Percentiles rank a stretch among this genome's conserved stretches.
Evolutionary conservation across 2,113 vertebrate genomes (phyloP).

Genomic region (Nothobranchius kuhntae): DNA sequence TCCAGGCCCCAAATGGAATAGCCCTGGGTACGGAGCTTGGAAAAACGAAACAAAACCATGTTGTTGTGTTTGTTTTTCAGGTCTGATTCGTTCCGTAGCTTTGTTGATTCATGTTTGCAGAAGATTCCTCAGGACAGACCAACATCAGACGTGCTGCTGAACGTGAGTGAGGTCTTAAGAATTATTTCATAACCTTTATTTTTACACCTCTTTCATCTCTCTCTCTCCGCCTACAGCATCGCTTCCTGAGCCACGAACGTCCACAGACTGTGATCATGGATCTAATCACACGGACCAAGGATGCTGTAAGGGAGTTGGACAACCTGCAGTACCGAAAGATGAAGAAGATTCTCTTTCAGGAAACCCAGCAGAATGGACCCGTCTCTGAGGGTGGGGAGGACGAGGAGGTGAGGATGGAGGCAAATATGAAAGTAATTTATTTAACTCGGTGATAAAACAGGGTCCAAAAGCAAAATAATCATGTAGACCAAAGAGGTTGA

Average conservation of each 20-base stretch:
- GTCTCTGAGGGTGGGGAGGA: slow-evolving; percentile 85
- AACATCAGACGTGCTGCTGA: slow-evolving; percentile 89
- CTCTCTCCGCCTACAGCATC: slow-evolving; percentile 76
- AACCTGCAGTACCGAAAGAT: slow-evolving; percentile 95
- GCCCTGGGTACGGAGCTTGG: no score
- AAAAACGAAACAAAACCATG: no score
- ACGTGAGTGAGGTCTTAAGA: slow-evolving; percentile 74
- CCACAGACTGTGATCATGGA: slow-evolving; percentile 90
- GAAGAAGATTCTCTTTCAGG: slow-evolving; percentile 96
- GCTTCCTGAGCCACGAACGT: slow-evolving; percentile 87
- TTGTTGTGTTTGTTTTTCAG: slow-evolving; percentile 50
- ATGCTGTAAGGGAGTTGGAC: slow-evolving; percentile 89
- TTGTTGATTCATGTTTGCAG: slow-evolving; percentile 93
- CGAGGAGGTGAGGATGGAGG: slow-evolving; percentile 83
- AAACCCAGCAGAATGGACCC: slow-evolving; percentile 87
- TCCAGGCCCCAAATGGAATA: no score
- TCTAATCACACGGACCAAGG: slow-evolving; percentile 89
- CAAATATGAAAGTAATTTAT: no score
- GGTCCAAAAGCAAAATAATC: no score
- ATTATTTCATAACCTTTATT: neutral
- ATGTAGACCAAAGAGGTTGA: no score
- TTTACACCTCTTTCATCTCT: neutral
- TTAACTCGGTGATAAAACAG: no score
- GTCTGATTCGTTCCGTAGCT: slow-evolving; percentile 93
- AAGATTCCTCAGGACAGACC: slow-evolving; percentile 92